phyloP scores from a whole-genome alignment of 1,140 invertebrate genomes.

The Megathymus violae region DNA sequence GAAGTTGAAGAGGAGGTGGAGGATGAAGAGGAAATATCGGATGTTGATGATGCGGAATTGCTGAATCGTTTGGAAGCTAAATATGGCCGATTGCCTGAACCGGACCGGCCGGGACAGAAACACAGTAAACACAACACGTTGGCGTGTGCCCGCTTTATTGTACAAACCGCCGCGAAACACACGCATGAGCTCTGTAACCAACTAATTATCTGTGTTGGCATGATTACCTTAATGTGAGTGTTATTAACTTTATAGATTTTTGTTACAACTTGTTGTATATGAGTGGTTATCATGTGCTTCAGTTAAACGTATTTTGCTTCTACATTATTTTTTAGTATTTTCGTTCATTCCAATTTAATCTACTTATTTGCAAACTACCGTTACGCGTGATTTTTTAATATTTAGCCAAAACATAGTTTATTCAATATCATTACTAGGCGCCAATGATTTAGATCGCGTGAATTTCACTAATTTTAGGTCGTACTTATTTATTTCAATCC shows the following conservation, averaged over 20 bases:
- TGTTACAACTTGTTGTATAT: slow-evolving; percentile 7
- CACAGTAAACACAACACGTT: slow-evolving; percentile 77
- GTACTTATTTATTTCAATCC: too few relatives aligned
- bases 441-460: too few relatives aligned
- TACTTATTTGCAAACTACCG: too few relatives aligned
- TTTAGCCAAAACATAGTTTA: too few relatives aligned
- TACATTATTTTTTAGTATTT: slow-evolving; percentile 2
- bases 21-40: slow-evolving; percentile 85
- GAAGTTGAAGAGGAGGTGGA: slow-evolving; percentile 81
- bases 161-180: slow-evolving; percentile 38
- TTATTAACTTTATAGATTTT: slow-evolving; percentile 37
- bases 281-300: background rate
- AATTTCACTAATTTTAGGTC: too few relatives aligned
- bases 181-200: slow-evolving; percentile 58
- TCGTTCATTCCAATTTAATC: too few relatives aligned
- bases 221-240: slow-evolving; percentile 75
- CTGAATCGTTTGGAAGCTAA: slow-evolving; percentile 88
- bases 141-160: slow-evolving; percentile 55
- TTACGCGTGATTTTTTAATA: too few relatives aligned
- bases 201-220: slow-evolving; percentile 61
- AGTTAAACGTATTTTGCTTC: background rate
- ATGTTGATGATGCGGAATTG: slow-evolving; percentile 86
- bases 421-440: too few relatives aligned
- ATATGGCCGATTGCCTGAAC: slow-evolving; percentile 87
- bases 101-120: slow-evolving; percentile 79